These are phyloP conservation scores for Apocrypta bakeri DNA, from an alignment of 1,140 invertebrate genomes.

Conservation along the genomic window DNA sequence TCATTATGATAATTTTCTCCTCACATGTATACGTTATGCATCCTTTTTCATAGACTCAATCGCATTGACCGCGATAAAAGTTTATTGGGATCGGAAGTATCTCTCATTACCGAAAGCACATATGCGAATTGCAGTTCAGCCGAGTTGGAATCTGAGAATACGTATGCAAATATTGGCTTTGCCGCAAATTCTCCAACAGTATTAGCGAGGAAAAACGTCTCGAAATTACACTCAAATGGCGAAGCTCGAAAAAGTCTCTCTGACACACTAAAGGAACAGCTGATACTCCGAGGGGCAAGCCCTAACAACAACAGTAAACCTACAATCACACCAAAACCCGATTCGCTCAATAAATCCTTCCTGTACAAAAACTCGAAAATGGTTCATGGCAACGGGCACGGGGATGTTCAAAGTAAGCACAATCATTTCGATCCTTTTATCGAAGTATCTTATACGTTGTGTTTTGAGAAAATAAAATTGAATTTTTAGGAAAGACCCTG, in stretches of 20 bases:
- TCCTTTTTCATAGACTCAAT: not conserved
- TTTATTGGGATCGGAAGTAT: not conserved
- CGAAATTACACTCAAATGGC: constrained; percentile 48
- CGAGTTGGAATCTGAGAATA: constrained; percentile 53
- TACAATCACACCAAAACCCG: constrained; percentile 53
- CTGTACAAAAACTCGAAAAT: constrained; percentile 52
- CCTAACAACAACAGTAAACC: constrained; percentile 56
- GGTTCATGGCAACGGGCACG: constrained; percentile 22
- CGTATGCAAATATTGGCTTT: constrained; percentile 61
- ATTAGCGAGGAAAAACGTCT: constrained; percentile 46
- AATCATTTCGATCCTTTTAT: not conserved
- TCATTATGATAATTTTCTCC: too few relatives aligned
- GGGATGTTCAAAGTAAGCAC: constrained; percentile 51
- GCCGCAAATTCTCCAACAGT: not conserved
- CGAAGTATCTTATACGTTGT: not conserved
- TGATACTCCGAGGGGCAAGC: constrained; percentile 51
- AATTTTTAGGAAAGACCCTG: constrained; percentile 58
- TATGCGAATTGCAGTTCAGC: constrained; percentile 63
- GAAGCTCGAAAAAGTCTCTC: constrained; percentile 55
- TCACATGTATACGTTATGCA: not conserved
- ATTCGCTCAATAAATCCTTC: constrained; percentile 57
- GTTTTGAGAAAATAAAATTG: not conserved
- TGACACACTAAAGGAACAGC: constrained; percentile 62
- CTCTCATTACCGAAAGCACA: constrained; percentile 49
- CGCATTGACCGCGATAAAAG: not conserved